Base-by-base conservation (phyloP, 2,888 invertebrate genomes). In the Piscicola geometra region DNA sequence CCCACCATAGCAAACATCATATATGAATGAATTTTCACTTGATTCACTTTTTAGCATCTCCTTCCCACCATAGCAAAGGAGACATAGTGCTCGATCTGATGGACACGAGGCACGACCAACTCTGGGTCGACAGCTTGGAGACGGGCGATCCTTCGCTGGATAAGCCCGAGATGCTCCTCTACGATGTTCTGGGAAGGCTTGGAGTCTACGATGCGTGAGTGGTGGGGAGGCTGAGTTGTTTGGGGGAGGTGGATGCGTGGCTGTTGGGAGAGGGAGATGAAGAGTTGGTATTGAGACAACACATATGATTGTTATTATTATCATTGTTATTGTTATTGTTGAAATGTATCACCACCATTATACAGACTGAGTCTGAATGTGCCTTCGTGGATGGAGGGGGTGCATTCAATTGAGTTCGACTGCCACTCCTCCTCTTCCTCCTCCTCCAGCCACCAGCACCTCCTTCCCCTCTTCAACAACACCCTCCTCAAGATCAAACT, bases 401-500 rank as follows among this genome's bases (percentile, higher is more conserved):
- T 21, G 5, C 3, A 18, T 3, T 56, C 3, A 3, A 15, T 56
- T 18, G 60, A 56, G 25, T 15, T 56, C 3, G 25, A 56, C 21
- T 56, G 60, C 60, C 21, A 9, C 9, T 21, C 50, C 9, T 21
- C 9, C 50, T 18, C 21, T 3, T 18, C 3, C 60, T 18, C 3
- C 25, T 15, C 5, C 25, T 25, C 21, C 60, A 56, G 21, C 60
- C 15, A 56, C n/a, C 60, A 18, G n/a, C 21, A 18, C 25, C 60
- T 56, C n/a, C n/a, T 56, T 3, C 21, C 60, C 5, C 60, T 56
- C 60, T 56, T 56, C 60, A 56, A 56, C 60, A 56, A 56, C 60
- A 25, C 60, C 25, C 25, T 56, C 5, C 60, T 56, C 21, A 18
- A 5, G 3, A 5, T 5, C 12, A 21, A 56, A n/a, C 60, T 56